These are phyloP conservation scores for Balanococcus diminutus DNA, from an alignment of 2,888 invertebrate species.

Conservation along the genomic window DNA sequence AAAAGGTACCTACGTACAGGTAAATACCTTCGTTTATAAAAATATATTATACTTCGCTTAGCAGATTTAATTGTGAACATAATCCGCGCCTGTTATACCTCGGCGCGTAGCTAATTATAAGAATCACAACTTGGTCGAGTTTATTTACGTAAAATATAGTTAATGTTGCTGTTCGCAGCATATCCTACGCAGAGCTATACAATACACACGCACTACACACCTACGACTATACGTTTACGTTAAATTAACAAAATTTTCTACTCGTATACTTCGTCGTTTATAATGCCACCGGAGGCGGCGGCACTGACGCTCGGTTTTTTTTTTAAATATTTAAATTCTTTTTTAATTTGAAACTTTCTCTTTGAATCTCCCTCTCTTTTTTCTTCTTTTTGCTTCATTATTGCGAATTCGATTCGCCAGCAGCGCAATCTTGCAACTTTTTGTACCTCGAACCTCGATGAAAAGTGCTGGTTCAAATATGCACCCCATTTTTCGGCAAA, in stretches of 20 bases:
- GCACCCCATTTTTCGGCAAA: not conserved
- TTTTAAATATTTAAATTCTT: constrained; percentile 31
- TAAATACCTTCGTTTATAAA: not conserved
- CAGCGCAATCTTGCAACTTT: not conserved
- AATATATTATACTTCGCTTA: not conserved
- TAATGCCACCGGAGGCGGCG: not conserved
- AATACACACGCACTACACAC: not conserved
- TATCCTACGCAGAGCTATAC: not conserved
- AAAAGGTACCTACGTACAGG: no score
- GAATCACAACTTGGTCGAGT: constrained; percentile 7
- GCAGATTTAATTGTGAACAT: constrained; percentile 4
- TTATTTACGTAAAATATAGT: not conserved
- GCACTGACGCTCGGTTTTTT: not conserved
- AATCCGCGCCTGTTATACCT: constrained; percentile 4
- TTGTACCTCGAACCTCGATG: no score
- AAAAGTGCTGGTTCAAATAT: no score
- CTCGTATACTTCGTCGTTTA: not conserved
- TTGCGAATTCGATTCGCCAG: not conserved
- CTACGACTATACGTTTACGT: not conserved
- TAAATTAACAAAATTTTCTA: constrained; percentile 19
- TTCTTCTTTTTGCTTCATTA: no score
- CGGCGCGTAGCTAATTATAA: constrained; percentile 7
- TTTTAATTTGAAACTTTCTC: constrained; percentile 28
- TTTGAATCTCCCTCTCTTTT: no score
- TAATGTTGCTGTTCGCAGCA: not conserved